Conservation (phyloP, 2,797 vertebrate genomes). For the Sylvia borin region DNA sequence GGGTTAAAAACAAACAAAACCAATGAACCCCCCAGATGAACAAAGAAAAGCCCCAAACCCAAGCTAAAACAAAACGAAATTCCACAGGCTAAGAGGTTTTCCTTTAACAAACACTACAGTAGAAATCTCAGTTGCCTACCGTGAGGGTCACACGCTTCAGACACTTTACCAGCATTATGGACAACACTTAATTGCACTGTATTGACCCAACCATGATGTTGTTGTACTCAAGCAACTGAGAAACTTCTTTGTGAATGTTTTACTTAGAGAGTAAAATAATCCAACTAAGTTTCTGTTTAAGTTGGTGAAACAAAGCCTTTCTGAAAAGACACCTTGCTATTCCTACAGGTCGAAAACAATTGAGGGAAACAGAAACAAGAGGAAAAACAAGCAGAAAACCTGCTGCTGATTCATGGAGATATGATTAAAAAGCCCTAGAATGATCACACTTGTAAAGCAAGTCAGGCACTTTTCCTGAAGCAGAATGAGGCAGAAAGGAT, state of each 20-base stretch:
- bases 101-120: background rate
- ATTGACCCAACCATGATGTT: background rate
- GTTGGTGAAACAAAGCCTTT: background rate
- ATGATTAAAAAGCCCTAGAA: background rate
- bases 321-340: background rate
- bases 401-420: background rate
- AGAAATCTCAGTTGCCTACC: background rate
- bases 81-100: background rate
- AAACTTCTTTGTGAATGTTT: background rate
- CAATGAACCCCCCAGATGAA: background rate
- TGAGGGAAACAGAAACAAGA: background rate
- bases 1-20: background rate
- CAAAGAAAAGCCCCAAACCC: background rate
- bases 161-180: background rate
- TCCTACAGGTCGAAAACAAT: background rate
- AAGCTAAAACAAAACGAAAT: too few species aligned
- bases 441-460: background rate
- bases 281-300: background rate
- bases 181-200: background rate
- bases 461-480: background rate
- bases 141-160: background rate
- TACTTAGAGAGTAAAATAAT: background rate
- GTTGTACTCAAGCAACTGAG: background rate
- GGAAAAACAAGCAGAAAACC: background rate
- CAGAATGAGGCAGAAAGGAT: background rate